Percentiles rank a stretch among this genome's conserved stretches.
These are phyloP conservation scores for Beaufortia kweichowensis DNA, from an alignment of 2,113 vertebrate species.

Conservation along the genomic window DNA sequence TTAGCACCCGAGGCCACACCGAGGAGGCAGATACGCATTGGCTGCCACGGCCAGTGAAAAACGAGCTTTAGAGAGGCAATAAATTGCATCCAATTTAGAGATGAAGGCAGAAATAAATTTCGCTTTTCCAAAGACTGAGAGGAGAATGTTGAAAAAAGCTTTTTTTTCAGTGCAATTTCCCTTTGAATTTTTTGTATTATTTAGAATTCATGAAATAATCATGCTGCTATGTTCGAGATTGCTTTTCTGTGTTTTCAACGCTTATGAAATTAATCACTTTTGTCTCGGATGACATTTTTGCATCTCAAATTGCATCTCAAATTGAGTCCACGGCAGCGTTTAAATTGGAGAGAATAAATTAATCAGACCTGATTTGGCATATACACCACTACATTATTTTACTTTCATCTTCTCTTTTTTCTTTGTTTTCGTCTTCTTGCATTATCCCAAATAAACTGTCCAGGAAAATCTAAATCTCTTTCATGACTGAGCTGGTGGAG, in stretches of 20 bases:
- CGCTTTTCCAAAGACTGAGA: slow-evolving; percentile 78
- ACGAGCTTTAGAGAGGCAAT: slow-evolving; percentile 82
- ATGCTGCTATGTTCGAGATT: slow-evolving; percentile 63
- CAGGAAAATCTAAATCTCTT: slow-evolving; percentile 60
- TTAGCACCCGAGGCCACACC: slow-evolving; percentile 77
- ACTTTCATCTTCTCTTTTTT: slow-evolving; percentile 25
- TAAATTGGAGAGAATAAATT: slow-evolving; percentile 65
- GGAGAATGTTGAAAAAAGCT: slow-evolving; percentile 38
- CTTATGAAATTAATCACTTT: slow-evolving; percentile 75
- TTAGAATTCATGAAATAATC: slow-evolving; percentile 72
- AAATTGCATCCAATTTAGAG: slow-evolving; percentile 86
- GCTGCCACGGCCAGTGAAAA: slow-evolving; percentile 80
- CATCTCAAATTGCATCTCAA: slow-evolving; percentile 64
- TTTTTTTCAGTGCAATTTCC: slow-evolving; percentile 62
- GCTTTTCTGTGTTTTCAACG: slow-evolving; percentile 68
- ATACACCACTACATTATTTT: slow-evolving; percentile 21
- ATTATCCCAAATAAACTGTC: slow-evolving; percentile 71
- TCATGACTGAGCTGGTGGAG: slow-evolving; percentile 57
- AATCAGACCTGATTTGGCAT: slow-evolving; percentile 66
- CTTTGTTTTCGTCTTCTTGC: slow-evolving; percentile 29
- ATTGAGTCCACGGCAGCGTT: slow-evolving; percentile 64
- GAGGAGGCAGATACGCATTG: slow-evolving; percentile 77
- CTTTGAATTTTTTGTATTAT: slow-evolving; percentile 73
- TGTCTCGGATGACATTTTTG: slow-evolving; percentile 66
- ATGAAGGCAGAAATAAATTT: slow-evolving; percentile 85